These are phyloP conservation scores for Cynaeus angustus DNA, from an alignment of 2,888 invertebrate species.

Conservation along the genomic window DNA sequence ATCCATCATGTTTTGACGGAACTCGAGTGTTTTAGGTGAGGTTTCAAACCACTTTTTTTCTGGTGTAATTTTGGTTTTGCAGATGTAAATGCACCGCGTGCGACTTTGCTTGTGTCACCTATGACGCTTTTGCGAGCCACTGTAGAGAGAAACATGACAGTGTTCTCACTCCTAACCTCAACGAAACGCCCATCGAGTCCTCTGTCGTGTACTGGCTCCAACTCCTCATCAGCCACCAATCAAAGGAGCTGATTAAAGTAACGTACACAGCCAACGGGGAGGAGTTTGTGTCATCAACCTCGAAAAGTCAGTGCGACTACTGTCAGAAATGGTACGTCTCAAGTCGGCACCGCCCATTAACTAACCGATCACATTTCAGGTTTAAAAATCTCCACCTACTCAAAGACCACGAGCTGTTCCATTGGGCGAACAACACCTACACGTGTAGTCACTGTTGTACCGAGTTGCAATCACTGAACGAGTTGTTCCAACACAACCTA, in stretches of 20 bases:
- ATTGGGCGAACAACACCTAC: constrained; percentile 72
- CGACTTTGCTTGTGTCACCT: constrained; percentile 75
- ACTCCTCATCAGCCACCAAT: constrained; percentile 26
- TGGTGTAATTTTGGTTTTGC: constrained; percentile 50
- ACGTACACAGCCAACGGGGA: neutral
- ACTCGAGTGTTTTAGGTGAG: constrained; percentile 80
- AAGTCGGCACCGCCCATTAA: neutral
- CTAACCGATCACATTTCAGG: constrained; percentile 46
- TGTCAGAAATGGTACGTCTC: constrained; percentile 43
- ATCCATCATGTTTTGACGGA: constrained; percentile 81
- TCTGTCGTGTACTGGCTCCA: constrained; percentile 34
- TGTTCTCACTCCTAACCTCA: constrained; percentile 49
- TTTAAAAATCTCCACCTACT: constrained; percentile 60
- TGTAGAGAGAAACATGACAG: constrained; percentile 71
- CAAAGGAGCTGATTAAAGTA: neutral
- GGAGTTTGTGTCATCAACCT: neutral
- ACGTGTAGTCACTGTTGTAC: constrained; percentile 71
- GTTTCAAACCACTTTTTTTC: neutral
- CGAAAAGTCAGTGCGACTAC: constrained; percentile 18
- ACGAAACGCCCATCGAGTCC: constrained; percentile 29
- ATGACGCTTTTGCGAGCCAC: constrained; percentile 74
- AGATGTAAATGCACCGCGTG: constrained; percentile 78
- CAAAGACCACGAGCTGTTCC: constrained; percentile 71
- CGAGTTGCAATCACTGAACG: constrained; percentile 59
- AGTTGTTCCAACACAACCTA: constrained; percentile 63